phyloP scores from a whole-genome alignment of 2,888 invertebrate species.

The Maniola hyperantus region DNA sequence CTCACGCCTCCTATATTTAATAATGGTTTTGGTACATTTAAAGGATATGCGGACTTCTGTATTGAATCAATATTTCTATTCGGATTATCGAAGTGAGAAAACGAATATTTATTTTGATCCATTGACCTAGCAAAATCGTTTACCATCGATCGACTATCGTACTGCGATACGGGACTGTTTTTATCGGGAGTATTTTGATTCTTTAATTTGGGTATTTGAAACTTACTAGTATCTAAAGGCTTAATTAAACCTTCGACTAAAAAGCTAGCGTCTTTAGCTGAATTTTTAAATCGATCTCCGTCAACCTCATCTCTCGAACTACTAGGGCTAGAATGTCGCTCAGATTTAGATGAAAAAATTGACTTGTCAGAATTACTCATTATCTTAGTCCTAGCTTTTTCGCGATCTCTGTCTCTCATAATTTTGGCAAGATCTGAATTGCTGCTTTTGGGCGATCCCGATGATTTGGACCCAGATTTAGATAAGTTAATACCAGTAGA shows the following conservation, averaged over 20 bases:
- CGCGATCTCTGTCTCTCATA: slow-evolving; percentile 84
- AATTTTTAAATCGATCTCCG: slow-evolving; percentile 84
- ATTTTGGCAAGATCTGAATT: slow-evolving; percentile 81
- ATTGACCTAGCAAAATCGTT: slow-evolving; percentile 72
- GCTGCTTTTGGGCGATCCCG: slow-evolving; percentile 84
- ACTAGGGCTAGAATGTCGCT: slow-evolving; percentile 86
- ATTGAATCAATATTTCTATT: slow-evolving; percentile 64
- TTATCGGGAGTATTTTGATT: slow-evolving; percentile 77
- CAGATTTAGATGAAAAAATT: slow-evolving; percentile 84
- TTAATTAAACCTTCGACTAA: slow-evolving; percentile 90
- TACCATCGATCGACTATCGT: slow-evolving; percentile 71
- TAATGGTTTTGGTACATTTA: slow-evolving; percentile 75
- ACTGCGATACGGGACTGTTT: slow-evolving; percentile 67
- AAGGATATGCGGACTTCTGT: slow-evolving; percentile 72
- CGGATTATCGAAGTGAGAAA: slow-evolving; percentile 70
- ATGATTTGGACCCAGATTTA: slow-evolving; percentile 76
- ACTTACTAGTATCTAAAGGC: slow-evolving; percentile 89
- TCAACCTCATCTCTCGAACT: slow-evolving; percentile 85
- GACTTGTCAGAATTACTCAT: slow-evolving; percentile 84
- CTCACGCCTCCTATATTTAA: slow-evolving; percentile 73
- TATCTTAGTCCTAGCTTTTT: slow-evolving; percentile 83
- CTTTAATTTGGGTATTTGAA: slow-evolving; percentile 92
- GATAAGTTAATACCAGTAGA: slow-evolving; percentile 73
- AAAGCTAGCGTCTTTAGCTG: slow-evolving; percentile 84
- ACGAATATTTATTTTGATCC: slow-evolving; percentile 74